These are phyloP conservation scores for Zaprionus nigranus DNA, from an alignment of 1,140 invertebrate genomes.

Conservation along the genomic window DNA sequence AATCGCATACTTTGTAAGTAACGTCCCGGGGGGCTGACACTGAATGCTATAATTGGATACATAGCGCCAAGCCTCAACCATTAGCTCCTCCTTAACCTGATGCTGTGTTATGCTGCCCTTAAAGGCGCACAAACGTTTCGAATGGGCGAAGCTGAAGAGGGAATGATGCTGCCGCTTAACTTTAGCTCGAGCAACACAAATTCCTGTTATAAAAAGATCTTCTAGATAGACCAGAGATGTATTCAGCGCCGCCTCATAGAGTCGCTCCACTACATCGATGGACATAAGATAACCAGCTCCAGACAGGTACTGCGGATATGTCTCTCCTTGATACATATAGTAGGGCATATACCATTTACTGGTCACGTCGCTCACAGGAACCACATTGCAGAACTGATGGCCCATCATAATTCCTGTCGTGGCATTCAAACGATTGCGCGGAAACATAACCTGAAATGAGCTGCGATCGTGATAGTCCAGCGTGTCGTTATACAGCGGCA, in stretches of 20 bases:
- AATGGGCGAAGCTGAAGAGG: constrained; percentile 71
- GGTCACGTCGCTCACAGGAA: constrained; percentile 88
- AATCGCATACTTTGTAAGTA: constrained; percentile 73
- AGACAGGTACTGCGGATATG: constrained; percentile 93
- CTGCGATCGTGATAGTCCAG: constrained; percentile 69
- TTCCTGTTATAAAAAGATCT: constrained; percentile 94
- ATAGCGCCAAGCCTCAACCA: constrained; percentile 74
- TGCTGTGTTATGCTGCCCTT: constrained; percentile 78
- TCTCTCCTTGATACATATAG: constrained; percentile 90
- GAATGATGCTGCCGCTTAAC: constrained; percentile 64
- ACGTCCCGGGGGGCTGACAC: constrained; percentile 71
- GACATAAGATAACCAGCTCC: constrained; percentile 94
- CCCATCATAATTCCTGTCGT: constrained; percentile 87
- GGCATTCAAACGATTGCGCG: constrained; percentile 66
- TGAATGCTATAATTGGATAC: constrained; percentile 71
- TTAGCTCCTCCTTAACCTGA: constrained; percentile 69
- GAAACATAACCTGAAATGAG: constrained; percentile 47
- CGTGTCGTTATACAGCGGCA: constrained; percentile 81
- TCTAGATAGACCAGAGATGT: constrained; percentile 92
- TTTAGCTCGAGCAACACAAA: constrained; percentile 70
- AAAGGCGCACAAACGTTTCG: constrained; percentile 61
- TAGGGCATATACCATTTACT: constrained; percentile 94
- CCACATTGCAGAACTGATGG: constrained; percentile 90
- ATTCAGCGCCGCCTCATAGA: constrained; percentile 89
- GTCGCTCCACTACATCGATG: constrained; percentile 87